Conservation (phyloP, 1,140 invertebrate genomes). For the Platyura marginata region DNA sequence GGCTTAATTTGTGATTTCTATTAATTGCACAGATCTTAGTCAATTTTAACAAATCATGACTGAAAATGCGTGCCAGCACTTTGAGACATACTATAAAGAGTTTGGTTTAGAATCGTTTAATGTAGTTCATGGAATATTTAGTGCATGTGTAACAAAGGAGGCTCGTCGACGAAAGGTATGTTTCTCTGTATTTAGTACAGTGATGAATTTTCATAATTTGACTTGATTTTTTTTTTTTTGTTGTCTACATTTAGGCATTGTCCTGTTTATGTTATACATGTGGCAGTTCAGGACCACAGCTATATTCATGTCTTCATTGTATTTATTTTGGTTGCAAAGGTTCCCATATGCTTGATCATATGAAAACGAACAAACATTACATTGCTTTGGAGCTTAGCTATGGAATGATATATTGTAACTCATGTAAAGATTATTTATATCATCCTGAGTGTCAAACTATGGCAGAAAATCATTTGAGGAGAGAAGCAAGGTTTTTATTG, state of each 20-base stretch:
- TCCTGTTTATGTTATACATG: conserved; percentile 34
- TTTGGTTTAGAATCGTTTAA: conserved; percentile 34
- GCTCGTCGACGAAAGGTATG: conserved; percentile 48
- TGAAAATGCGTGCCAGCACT: conserved; percentile 14
- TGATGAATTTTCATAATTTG: no score
- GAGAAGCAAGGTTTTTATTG: conserved; percentile 24
- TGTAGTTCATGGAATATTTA: conserved; percentile 55
- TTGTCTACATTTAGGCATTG: conserved; percentile 2
- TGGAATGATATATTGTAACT: conserved; percentile 79
- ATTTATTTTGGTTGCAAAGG: conserved; percentile 79
- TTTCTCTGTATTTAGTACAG: no score
- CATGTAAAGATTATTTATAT: conserved; percentile 85
- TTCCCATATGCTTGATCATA: conserved; percentile 73
- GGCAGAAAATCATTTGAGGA: conserved; percentile 29
- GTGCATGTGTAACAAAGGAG: conserved; percentile 47
- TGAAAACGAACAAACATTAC: conserved; percentile 58
- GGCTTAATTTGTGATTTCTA: no score
- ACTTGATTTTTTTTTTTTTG: no score
- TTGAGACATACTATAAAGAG: conserved; percentile 23
- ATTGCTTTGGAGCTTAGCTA: conserved; percentile 73
- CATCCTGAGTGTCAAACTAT: conserved; percentile 48
- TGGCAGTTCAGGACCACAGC: conserved; percentile 46
- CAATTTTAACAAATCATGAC: no score
- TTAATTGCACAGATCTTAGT: no score
- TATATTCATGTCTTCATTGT: conserved; percentile 82